Evolutionary conservation across 2,888 invertebrate species (phyloP), one percentile per base, ranked within the genome.

Genomic region (Linnaemya vulpina): DNA sequence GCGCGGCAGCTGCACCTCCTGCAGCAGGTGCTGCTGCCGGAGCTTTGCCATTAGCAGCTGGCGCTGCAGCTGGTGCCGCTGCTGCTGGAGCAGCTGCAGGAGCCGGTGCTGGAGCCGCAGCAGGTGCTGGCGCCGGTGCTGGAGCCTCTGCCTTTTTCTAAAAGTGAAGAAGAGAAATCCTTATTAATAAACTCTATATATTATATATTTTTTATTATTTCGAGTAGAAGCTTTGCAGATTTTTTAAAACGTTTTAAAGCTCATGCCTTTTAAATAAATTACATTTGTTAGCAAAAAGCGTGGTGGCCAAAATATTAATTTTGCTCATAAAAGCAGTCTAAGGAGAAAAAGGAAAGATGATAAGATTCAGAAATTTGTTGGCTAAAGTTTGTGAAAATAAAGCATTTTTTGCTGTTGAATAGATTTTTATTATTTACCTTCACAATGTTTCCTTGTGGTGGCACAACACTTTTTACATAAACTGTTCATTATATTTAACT

Each of bases 141-240:
- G 88, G 87, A 20, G 87, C 88, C 22, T 88, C 88, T 40, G 90
- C 90, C 87, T 91, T 91, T 89, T 92, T 92, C 91, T 92, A 88
- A 30, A 91, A 73, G 7, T 51, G 20, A 3, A 68, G 49, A 67
- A 68, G 8, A 65, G 51, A 40, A 46, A 25, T 55, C 22, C 22
- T 7, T 55, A 53, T 84, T 80, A 75, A 35, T 74, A 46, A 22
- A 15, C 25, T 2, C 0, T 43, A 10, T 53, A 20, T 10, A 17
- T 38, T 62, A 30, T 5, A 17, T 8, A 5, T 76, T 55, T 25
- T 67, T 15, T 3, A 4, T 13, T 53, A 20, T 53, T 5, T 51
- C n/a, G n/a, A n/a, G n/a, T 17, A 1, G 3, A 73, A 81, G 60
- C 46, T 20, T 65, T 76, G 10, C 7, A 25, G 15, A 22, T 53